Evolutionary conservation across 2,113 vertebrate species (phyloP).

Genomic region (Nycticorax nycticorax): DNA sequence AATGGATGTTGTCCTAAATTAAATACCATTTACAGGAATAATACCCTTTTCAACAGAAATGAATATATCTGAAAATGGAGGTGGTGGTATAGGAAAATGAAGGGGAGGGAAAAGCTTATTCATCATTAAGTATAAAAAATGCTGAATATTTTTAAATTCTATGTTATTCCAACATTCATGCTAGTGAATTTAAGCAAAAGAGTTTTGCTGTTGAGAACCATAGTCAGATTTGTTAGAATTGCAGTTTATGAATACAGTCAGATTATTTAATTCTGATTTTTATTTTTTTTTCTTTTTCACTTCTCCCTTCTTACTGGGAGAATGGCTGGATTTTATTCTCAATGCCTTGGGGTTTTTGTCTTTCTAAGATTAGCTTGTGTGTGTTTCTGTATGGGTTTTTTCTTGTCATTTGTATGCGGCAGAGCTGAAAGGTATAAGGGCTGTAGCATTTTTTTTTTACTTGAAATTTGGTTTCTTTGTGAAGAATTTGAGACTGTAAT

Average conservation of each 20-base stretch:
- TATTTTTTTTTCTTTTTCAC: neutral
- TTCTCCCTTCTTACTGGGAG: neutral
- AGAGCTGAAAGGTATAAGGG: neutral
- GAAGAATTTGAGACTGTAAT: neutral
- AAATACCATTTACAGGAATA: neutral
- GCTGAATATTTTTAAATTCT: neutral
- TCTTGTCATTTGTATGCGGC: neutral
- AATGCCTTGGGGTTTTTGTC: neutral
- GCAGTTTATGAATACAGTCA: neutral
- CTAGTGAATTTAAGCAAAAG: neutral
- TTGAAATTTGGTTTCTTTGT: neutral
- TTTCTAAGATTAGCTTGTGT: neutral
- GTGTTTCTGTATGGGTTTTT: neutral
- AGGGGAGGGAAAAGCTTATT: neutral
- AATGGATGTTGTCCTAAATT: neutral
- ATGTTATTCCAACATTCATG: rapidly evolving
- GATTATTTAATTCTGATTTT: neutral
- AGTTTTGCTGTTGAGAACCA: neutral
- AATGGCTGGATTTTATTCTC: neutral
- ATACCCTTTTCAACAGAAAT: neutral
- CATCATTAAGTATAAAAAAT: neutral
- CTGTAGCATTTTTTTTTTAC: neutral
- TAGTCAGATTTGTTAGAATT: neutral
- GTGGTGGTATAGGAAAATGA: neutral
- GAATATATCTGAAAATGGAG: neutral